Evolutionary conservation across 2,888 invertebrate species (phyloP), one percentile per base, ranked within the genome.

Genomic region (Orthosia gracilis): DNA sequence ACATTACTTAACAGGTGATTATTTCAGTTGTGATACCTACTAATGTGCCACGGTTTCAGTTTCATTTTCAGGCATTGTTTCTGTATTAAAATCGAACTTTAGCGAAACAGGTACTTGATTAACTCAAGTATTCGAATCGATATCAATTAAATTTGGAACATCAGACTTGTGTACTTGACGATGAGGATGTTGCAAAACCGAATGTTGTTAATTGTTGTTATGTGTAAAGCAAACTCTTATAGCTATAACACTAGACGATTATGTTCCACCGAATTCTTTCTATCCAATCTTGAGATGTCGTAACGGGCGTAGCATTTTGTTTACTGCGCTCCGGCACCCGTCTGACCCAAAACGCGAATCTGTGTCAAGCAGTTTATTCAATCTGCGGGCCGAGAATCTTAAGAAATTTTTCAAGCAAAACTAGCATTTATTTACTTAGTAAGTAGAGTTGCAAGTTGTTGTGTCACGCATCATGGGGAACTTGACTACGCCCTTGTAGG

Each of bases 281-380:
- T 89, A 90, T 86, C 88, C 89, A 89, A 92, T 90, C 86, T 86
- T 88, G 63, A 89, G 91, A 93, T 94, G 94, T 95, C 92, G 96
- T 93, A 94, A 95, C 94, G 87, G 94, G 94, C 92, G 72, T 76
- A 85, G 82, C 83, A 91, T 93, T 93, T 92, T 92, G 92, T 94
- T 94, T 94, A 93, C 93, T 86, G 92, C 89, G 87, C 90, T 87
- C 90, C 86, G 89, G 91, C 92, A 91, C 92, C 94, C 92, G 94
- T 92, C 93, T 96, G 96, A 96, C 96, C 96, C 95, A 94, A 96
- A 96, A 94, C 93, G 92, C 91, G 95, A 96, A 96, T 95, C 95
- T 96, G 95, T 96, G 96, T 96, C 96, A 96, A 96, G 96, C 94
- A 94, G 96, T 96, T 96, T 96, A 96, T 96, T 96, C 96, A 96